Evolutionary conservation across 2,797 vertebrate genomes (phyloP).

Genomic region (Lacerta bilineata): DNA sequence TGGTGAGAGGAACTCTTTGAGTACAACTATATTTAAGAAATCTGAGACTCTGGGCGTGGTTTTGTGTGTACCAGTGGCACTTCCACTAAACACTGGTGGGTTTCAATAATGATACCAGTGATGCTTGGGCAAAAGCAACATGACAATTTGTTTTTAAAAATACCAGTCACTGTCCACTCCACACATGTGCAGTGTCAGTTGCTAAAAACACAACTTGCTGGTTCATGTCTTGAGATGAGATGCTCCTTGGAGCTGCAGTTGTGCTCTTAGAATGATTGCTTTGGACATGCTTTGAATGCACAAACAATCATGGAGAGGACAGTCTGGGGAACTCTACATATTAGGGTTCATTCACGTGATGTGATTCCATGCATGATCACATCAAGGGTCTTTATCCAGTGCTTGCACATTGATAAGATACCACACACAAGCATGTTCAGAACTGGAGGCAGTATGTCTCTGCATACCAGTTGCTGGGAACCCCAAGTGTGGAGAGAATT

Average conservation of each 20-base stretch:
- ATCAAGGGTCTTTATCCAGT: too few relatives aligned
- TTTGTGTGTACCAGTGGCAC: conserved; percentile 47
- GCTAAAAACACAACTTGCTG: conserved; percentile 3
- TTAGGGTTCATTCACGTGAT: too few relatives aligned
- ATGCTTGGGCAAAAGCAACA: conserved; percentile 21
- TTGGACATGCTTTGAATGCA: conserved; percentile 25
- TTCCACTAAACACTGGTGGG: conserved; percentile 36
- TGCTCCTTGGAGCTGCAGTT: neutral
- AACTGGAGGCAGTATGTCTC: too few relatives aligned
- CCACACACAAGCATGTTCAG: too few relatives aligned
- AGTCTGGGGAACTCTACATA: too few relatives aligned
- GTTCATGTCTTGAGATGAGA: conserved; percentile 3
- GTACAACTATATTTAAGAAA: conserved; percentile 43
- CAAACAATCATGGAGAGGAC: neutral
- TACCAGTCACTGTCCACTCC: conserved; percentile 46
- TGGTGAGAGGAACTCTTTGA: conserved; percentile 47
- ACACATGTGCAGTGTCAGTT: conserved; percentile 4
- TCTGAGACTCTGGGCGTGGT: conserved; percentile 42
- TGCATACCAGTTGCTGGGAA: too few relatives aligned
- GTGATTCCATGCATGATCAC: too few relatives aligned
- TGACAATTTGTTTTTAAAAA: conserved; percentile 35
- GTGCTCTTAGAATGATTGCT: neutral
- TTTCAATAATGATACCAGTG: conserved; percentile 23
- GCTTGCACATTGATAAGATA: too few relatives aligned
- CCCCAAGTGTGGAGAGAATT: too few relatives aligned